Percentiles rank a stretch among this genome's conserved stretches.
These are phyloP conservation scores for Himalopsyche phryganea DNA, from an alignment of 1,140 invertebrate species.

Conservation along the genomic window DNA sequence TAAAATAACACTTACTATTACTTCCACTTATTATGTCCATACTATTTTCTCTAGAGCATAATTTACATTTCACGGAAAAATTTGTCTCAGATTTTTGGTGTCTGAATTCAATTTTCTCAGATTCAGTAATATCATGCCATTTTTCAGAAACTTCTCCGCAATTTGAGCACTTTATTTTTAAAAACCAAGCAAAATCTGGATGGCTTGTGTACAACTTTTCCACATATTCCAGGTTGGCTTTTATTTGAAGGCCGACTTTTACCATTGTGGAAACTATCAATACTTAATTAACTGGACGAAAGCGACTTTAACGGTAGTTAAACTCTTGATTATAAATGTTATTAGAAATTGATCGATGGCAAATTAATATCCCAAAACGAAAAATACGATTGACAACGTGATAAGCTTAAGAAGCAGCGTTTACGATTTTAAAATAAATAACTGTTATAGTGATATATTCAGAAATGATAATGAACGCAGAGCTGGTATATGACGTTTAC, in stretches of 20 bases:
- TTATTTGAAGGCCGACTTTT: constrained; percentile 66
- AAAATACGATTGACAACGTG: too few relatives aligned
- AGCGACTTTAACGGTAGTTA: too few relatives aligned
- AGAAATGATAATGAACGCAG: too few relatives aligned
- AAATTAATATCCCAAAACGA: too few relatives aligned
- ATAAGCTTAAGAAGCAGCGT: too few relatives aligned
- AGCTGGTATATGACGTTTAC: too few relatives aligned
- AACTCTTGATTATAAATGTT: too few relatives aligned
- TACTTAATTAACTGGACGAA: too few relatives aligned
- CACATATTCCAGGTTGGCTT: constrained; percentile 63
- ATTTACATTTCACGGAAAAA: constrained; percentile 83
- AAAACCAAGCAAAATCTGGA: constrained; percentile 63
- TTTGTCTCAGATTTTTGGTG: constrained; percentile 71
- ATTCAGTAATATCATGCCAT: constrained; percentile 73
- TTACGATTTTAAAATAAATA: too few relatives aligned
- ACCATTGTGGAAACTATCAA: constrained; percentile 52
- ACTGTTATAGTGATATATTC: too few relatives aligned
- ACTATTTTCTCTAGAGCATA: constrained; percentile 80
- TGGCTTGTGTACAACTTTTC: constrained; percentile 63
- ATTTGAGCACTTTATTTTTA: constrained; percentile 73
- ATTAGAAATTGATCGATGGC: too few relatives aligned
- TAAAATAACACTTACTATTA: constrained; percentile 60
- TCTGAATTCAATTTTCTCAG: constrained; percentile 64
- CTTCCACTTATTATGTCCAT: constrained; percentile 69
- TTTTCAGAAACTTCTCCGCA: constrained; percentile 78